These are phyloP conservation scores for Tetrao urogallus DNA, from an alignment of 2,113 vertebrate genomes.

Conservation along the genomic window DNA sequence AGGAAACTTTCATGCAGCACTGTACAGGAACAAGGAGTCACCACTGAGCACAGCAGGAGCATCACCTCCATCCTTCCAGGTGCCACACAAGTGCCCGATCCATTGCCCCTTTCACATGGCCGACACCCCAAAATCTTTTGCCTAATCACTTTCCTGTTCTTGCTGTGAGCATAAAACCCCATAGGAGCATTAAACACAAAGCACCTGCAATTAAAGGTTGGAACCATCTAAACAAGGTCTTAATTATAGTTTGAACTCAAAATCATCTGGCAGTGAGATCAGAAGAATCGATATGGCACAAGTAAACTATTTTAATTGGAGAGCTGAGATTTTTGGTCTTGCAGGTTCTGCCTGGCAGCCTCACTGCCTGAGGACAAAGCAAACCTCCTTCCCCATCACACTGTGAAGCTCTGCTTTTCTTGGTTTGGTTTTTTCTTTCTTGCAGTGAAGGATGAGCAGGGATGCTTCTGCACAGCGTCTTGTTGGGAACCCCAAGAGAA, in stretches of 20 bases:
- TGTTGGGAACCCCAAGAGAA: background rate
- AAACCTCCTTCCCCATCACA: background rate
- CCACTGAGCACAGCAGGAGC: rapidly evolving
- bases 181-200: background rate
- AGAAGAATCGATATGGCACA: background rate
- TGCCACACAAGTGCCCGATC: background rate
- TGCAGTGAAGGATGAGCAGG: background rate
- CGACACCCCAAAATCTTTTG: background rate
- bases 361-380: background rate
- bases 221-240: background rate
- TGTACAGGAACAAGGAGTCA: rapidly evolving
- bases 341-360: background rate
- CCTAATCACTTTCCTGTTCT: background rate
- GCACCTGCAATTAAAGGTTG: background rate
- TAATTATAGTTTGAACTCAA: background rate
- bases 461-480: background rate
- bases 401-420: rapidly evolving
- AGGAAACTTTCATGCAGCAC: background rate
- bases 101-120: background rate
- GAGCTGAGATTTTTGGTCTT: background rate
- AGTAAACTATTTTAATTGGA: background rate
- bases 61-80: background rate
- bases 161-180: background rate
- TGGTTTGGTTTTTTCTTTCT: background rate
- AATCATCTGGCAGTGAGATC: background rate